A percentile compares a stretch with the other conserved stretches of the same genome.
Evolutionary conservation across 2,113 vertebrate species (phyloP).

Genomic region (Rostratula benghalensis): DNA sequence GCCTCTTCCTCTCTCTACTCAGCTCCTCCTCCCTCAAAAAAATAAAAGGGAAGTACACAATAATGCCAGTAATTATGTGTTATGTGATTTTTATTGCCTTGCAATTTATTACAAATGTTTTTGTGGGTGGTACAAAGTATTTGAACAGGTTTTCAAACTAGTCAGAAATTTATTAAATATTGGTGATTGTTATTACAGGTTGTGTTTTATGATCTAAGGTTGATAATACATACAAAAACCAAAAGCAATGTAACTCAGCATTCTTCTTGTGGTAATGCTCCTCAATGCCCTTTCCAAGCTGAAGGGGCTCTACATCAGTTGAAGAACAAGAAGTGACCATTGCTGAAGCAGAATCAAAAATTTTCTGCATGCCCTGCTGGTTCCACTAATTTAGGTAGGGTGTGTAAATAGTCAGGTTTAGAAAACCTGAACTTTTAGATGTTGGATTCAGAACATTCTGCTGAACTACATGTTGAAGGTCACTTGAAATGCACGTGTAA

Average conservation of each 20-base stretch:
- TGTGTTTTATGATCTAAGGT: constrained; percentile 63
- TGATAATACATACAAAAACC: constrained; percentile 45
- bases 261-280: constrained; percentile 8
- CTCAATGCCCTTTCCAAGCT: background rate
- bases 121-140: constrained; percentile 75
- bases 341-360: background rate
- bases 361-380: background rate
- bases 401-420: background rate
- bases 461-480: background rate
- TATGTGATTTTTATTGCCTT: constrained; percentile 72
- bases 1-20: background rate
- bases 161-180: constrained; percentile 71
- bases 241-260: background rate
- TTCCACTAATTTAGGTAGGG: background rate
- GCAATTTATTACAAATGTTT: constrained; percentile 70
- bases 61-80: constrained; percentile 76
- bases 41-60: background rate
- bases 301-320: background rate
- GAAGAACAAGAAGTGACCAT: background rate
- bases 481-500: background rate
- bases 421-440: background rate
- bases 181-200: constrained; percentile 76
- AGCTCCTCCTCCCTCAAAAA: background rate
- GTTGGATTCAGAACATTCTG: background rate
- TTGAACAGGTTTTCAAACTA: constrained; percentile 71